A percentile compares a stretch with the other conserved stretches of the same genome.
Conservation (phyloP, 2,113 vertebrate genomes). For the Halcyon malimbica region DNA sequence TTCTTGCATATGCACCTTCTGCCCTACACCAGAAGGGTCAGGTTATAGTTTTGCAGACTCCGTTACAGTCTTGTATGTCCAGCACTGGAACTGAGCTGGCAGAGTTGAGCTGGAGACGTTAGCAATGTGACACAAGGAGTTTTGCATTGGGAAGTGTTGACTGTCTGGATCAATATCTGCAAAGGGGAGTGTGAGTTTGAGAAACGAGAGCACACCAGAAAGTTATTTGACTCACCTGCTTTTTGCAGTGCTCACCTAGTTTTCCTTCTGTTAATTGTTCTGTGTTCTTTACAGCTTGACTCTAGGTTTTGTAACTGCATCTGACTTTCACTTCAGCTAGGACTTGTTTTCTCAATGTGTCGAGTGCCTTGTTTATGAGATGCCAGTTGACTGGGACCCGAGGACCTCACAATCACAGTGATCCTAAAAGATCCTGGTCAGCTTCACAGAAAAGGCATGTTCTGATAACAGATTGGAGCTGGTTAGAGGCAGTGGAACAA, state of each 20-base stretch:
- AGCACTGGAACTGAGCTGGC: background rate
- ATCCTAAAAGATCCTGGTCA: background rate
- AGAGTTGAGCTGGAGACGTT: background rate
- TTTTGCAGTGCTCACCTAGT: background rate
- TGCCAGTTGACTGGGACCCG: background rate
- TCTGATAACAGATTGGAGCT: background rate
- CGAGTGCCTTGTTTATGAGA: background rate
- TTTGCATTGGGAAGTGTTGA: background rate
- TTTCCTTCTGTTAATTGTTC: background rate
- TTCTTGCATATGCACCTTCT: background rate
- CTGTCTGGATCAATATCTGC: accelerated
- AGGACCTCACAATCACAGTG: background rate
- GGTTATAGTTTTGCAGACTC: background rate
- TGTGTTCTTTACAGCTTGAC: background rate
- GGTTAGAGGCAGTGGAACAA: background rate
- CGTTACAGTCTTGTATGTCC: background rate
- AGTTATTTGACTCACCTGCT: background rate
- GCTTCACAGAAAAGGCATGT: background rate
- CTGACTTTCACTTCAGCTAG: background rate
- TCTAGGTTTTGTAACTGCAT: background rate
- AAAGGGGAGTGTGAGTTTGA: background rate
- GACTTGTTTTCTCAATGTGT: background rate
- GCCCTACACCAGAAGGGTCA: background rate
- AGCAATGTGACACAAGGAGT: too few relatives aligned
- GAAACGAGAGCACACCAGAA: background rate